Conservation (phyloP, 2,113 vertebrate species). For the Mola mola region DNA sequence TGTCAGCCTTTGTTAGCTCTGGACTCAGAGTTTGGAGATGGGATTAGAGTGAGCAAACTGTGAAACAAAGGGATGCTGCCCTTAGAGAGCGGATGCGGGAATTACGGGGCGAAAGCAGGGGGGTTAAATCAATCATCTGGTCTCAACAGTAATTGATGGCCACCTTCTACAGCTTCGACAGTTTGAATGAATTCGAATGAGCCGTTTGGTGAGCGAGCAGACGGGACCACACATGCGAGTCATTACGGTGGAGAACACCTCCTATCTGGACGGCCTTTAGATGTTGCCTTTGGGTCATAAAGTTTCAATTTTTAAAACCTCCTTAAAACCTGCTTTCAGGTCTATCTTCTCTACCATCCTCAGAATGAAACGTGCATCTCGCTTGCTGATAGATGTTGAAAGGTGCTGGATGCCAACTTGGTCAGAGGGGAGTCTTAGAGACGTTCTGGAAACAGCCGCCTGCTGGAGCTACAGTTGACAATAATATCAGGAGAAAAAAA, state of each 20-base stretch:
- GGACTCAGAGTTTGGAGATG: neutral
- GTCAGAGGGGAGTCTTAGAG: neutral
- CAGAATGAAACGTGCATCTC: neutral
- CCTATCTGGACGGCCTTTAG: conserved; percentile 15
- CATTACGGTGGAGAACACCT: conserved; percentile 43
- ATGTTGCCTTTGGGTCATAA: neutral
- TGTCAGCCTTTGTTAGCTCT: neutral
- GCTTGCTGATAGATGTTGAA: neutral
- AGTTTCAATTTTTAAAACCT: too few species aligned
- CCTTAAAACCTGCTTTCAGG: neutral
- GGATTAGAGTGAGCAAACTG: conserved; percentile 4
- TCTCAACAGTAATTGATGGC: conserved; percentile 51
- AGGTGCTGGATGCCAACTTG: neutral
- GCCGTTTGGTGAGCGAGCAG: conserved; percentile 39
- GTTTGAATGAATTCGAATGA: conserved; percentile 32
- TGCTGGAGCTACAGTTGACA: neutral
- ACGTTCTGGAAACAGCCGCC: neutral
- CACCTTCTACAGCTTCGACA: conserved; percentile 4
- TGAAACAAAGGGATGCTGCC: neutral
- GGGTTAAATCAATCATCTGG: neutral
- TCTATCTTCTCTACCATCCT: neutral
- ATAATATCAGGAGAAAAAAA: too few species aligned
- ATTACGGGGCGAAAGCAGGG: neutral
- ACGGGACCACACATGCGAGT: conserved; percentile 47
- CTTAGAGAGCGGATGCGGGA: neutral